phyloP scores from a whole-genome alignment of 2,797 vertebrate genomes.

The Gallinago stenura region DNA sequence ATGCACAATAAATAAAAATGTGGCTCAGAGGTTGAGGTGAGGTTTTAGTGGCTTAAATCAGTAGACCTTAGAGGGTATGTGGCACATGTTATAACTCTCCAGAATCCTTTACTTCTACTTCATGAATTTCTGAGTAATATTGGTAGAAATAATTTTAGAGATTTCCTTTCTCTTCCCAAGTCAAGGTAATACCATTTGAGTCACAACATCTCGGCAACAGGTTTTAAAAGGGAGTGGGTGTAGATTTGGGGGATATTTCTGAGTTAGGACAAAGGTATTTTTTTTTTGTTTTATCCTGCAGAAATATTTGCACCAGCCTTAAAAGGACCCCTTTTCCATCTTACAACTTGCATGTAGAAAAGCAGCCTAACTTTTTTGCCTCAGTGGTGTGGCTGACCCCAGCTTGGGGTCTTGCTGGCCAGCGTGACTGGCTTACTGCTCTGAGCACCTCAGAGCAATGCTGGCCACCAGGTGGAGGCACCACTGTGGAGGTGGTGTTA shows the following conservation, averaged over 20 bases:
- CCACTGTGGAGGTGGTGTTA: accelerated
- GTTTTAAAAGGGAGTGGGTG: neutral
- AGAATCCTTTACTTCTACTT: slow-evolving; percentile 33
- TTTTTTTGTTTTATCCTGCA: neutral
- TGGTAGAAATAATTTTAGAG: slow-evolving; percentile 23
- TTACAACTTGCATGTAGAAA: neutral
- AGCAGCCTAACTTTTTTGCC: neutral
- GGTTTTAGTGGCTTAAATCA: slow-evolving; percentile 21
- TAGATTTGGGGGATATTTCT: neutral
- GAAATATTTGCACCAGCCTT: neutral
- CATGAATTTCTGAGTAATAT: neutral
- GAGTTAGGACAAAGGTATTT: neutral
- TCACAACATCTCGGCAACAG: neutral
- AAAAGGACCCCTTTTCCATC: neutral
- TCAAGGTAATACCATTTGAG: slow-evolving; percentile 30
- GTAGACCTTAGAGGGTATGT: neutral
- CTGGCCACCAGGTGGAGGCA: neutral
- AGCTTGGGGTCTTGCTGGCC: neutral
- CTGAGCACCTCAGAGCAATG: neutral
- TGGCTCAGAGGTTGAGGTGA: neutral
- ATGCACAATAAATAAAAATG: slow-evolving; percentile 55
- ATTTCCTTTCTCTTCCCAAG: neutral
- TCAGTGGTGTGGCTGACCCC: accelerated
- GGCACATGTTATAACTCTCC: neutral
- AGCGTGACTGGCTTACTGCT: neutral